These are phyloP conservation scores for Julus scandinavius DNA, from an alignment of 2,888 invertebrate genomes.

Conservation along the genomic window DNA sequence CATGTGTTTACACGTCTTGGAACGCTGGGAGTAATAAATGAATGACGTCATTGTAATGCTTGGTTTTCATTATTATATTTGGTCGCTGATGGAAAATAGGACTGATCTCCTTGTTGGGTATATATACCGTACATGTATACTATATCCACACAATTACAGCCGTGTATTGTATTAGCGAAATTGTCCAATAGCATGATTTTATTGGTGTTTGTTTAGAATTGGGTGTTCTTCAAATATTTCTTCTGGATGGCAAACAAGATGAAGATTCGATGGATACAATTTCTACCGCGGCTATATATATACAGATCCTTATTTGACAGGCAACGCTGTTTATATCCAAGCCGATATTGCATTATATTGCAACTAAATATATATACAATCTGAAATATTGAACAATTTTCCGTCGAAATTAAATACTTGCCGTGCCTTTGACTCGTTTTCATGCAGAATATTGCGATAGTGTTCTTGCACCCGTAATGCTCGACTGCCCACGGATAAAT, in stretches of 20 bases:
- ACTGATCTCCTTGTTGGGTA: neutral
- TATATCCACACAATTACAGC: slow-evolving; percentile 30
- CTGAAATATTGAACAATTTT: slow-evolving; percentile 46
- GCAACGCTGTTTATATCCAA: neutral
- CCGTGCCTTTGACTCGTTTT: slow-evolving; percentile 45
- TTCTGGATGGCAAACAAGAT: slow-evolving; percentile 25
- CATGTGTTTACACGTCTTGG: neutral
- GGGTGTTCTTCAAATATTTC: slow-evolving; percentile 46
- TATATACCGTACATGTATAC: neutral
- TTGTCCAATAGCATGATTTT: slow-evolving; percentile 45
- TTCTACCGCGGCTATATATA: neutral
- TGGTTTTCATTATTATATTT: neutral
- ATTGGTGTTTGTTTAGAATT: slow-evolving; percentile 40
- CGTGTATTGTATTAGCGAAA: slow-evolving; percentile 46
- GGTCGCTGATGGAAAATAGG: neutral
- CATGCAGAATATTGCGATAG: slow-evolving; percentile 43
- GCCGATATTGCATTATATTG: slow-evolving; percentile 46
- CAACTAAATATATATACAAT: slow-evolving; percentile 41
- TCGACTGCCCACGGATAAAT: neutral
- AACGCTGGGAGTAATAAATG: neutral
- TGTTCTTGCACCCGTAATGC: neutral
- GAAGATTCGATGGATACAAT: slow-evolving; percentile 38
- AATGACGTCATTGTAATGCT: slow-evolving; percentile 18
- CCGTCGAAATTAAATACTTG: slow-evolving; percentile 41
- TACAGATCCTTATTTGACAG: slow-evolving; percentile 29